phyloP scores from a whole-genome alignment of 2,113 vertebrate species.

The Sprattus sprattus region DNA sequence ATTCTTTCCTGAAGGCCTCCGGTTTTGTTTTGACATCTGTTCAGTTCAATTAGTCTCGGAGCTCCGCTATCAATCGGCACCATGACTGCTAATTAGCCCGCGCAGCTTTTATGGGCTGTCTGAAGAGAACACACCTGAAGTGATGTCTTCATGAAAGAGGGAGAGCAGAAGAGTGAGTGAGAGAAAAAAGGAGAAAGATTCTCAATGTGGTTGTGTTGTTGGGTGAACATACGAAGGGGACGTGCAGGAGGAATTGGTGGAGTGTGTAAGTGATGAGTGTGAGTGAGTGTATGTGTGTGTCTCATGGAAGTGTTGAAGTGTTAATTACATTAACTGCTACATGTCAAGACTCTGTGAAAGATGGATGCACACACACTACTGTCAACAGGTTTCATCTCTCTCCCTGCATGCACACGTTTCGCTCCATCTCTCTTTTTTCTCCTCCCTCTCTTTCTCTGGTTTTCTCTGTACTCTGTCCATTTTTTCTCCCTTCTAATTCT shows the following conservation, averaged over 20 bases:
- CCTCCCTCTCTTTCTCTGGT: background rate
- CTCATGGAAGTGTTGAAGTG: background rate
- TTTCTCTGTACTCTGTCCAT: too few species aligned
- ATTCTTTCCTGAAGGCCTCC: background rate
- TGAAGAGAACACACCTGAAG: background rate
- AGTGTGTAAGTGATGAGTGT: background rate
- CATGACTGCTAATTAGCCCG: background rate
- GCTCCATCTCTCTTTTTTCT: background rate
- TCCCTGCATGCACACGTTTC: background rate
- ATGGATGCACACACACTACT: too few species aligned
- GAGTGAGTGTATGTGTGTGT: background rate
- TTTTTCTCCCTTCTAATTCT: too few species aligned
- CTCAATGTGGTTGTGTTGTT: background rate
- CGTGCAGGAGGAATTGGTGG: too few species aligned
- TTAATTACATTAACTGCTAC: slow-evolving; percentile 5
- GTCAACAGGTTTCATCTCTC: too few species aligned
- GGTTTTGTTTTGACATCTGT: background rate
- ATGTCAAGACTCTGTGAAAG: too few species aligned
- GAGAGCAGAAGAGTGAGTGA: too few species aligned
- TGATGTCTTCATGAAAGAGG: too few species aligned
- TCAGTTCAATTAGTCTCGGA: background rate
- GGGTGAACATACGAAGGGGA: background rate
- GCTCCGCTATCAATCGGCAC: background rate
- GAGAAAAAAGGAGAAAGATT: too few species aligned
- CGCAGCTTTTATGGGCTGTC: background rate